Conservation (phyloP, 2,113 vertebrate species). For the Aspiorhynchus laticeps region DNA sequence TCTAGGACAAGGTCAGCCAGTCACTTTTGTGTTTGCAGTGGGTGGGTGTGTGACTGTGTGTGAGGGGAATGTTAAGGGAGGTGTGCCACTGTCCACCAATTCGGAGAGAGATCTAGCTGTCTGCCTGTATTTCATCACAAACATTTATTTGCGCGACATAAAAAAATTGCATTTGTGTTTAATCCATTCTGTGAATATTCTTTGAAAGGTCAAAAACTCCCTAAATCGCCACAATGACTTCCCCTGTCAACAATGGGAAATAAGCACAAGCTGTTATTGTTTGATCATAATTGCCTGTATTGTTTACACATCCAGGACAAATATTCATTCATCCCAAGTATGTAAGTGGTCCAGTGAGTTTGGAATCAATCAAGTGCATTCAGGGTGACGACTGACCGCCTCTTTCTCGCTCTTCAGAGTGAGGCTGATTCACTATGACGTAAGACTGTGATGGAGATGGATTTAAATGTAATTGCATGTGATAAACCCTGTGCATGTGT, state of each 20-base stretch:
- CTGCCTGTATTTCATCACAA: neutral
- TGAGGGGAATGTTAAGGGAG: conserved; percentile 39
- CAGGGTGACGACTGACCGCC: too few species aligned
- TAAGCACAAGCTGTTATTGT: neutral
- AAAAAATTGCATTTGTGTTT: neutral
- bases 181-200: neutral
- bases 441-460: neutral
- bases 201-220: neutral
- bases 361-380: neutral
- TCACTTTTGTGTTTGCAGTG: conserved; percentile 27
- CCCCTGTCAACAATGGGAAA: neutral
- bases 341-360: neutral
- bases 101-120: neutral
- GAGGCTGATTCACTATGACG: neutral
- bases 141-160: neutral
- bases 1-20: conserved; percentile 48
- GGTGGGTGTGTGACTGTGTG: neutral
- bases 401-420: neutral
- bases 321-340: conserved; percentile 11
- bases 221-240: neutral
- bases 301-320: conserved; percentile 15
- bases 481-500: neutral
- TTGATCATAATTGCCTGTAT: conserved; percentile 4
- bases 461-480: neutral
- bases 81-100: conserved; percentile 53